Conservation (phyloP, 1,140 invertebrate genomes). For the Eulimnadia texana region DNA sequence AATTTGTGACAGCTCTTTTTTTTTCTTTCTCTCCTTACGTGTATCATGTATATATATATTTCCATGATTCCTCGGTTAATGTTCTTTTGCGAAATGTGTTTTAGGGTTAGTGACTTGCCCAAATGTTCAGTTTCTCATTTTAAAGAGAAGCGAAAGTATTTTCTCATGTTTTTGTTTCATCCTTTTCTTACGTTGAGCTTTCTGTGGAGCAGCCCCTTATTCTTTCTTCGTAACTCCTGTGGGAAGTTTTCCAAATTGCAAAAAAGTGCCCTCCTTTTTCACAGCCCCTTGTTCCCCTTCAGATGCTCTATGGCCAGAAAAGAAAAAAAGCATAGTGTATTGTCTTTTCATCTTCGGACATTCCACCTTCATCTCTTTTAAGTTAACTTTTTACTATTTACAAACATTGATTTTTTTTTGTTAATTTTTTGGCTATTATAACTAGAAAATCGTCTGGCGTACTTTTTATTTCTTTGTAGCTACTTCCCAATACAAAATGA, state of each 20-base stretch:
- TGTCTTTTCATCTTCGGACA: not conserved
- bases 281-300: not conserved
- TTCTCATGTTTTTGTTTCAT: not conserved
- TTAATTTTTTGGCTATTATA: too few relatives aligned
- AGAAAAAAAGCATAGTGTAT: not conserved
- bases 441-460: not conserved
- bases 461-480: not conserved
- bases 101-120: not conserved
- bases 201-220: not conserved
- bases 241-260: not conserved
- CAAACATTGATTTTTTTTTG: too few relatives aligned
- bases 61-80: not conserved
- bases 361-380: not conserved
- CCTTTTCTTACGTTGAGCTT: not conserved
- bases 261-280: not conserved
- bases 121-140: not conserved
- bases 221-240: not conserved
- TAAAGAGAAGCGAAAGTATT: too few relatives aligned
- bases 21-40: not conserved
- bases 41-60: not conserved
- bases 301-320: too few relatives aligned
- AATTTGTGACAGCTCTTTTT: not conserved
- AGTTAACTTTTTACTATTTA: not conserved
- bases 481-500: constrained; percentile 84
- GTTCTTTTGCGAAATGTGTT: not conserved